These are phyloP conservation scores for Tipula helvola DNA, from an alignment of 2,888 invertebrate genomes.

Conservation along the genomic window DNA sequence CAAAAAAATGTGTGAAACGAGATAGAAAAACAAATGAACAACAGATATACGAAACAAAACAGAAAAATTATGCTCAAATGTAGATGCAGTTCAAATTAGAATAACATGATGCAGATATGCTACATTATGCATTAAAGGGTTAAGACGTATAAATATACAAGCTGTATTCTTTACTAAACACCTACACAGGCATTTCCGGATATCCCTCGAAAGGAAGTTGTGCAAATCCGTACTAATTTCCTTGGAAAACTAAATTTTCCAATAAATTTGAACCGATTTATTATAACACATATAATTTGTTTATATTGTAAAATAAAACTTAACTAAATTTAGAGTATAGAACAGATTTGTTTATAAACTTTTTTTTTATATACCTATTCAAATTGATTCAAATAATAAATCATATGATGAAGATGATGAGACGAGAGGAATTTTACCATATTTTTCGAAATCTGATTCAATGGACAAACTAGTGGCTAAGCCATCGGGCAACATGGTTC, in stretches of 20 bases:
- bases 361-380: too few relatives aligned
- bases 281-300: neutral
- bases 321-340: neutral
- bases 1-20: too few relatives aligned
- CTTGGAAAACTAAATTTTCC: neutral
- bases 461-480: slow-evolving; percentile 41
- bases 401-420: neutral
- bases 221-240: neutral
- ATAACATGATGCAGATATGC: too few relatives aligned
- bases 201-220: neutral
- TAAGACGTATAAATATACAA: neutral
- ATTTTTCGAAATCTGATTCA: slow-evolving; percentile 33
- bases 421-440: slow-evolving; percentile 18
- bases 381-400: neutral
- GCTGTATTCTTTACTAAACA: neutral
- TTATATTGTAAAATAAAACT: neutral
- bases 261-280: neutral
- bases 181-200: neutral
- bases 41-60: too few relatives aligned
- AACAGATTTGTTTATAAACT: neutral
- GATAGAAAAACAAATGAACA: too few relatives aligned
- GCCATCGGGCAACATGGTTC: slow-evolving; percentile 66
- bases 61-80: too few relatives aligned
- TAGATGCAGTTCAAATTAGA: too few relatives aligned
- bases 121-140: too few relatives aligned